Percentiles rank a stretch among this genome's conserved stretches.
Evolutionary conservation across 2,797 vertebrate species (phyloP).

Genomic region (Semaprochilodus insignis): DNA sequence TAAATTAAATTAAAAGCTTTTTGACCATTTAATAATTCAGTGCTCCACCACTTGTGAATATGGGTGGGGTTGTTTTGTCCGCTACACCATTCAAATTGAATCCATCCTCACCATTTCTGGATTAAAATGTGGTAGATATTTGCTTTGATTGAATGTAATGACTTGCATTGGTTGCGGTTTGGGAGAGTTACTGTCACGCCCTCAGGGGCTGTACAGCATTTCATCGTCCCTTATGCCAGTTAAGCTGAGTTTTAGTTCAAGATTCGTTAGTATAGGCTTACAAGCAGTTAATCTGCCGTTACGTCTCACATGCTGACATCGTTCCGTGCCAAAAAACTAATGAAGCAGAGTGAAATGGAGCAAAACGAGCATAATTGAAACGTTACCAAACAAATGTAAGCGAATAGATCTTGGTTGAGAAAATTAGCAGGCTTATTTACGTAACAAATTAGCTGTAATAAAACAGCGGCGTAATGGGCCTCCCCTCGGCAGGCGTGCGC

Average conservation of each 20-base stretch:
- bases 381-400: constrained; percentile 82
- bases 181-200: too few relatives aligned
- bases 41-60: too few relatives aligned
- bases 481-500: constrained; percentile 77
- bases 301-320: constrained; percentile 63
- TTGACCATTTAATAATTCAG: too few relatives aligned
- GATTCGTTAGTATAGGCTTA: constrained; percentile 66
- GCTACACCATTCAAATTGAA: background rate
- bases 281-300: constrained; percentile 67
- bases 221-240: constrained; percentile 36
- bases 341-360: constrained; percentile 55
- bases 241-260: constrained; percentile 61
- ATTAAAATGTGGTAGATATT: background rate
- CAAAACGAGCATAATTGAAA: constrained; percentile 62
- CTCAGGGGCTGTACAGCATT: constrained; percentile 16
- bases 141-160: background rate
- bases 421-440: constrained; percentile 86
- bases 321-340: constrained; percentile 39
- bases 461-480: constrained; percentile 86
- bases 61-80: too few relatives aligned
- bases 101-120: background rate
- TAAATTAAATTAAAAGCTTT: too few relatives aligned
- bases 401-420: constrained; percentile 85
- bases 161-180: background rate
- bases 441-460: constrained; percentile 95